phyloP scores from a whole-genome alignment of 1,140 invertebrate genomes.

The Tetramorium parvispinum region DNA sequence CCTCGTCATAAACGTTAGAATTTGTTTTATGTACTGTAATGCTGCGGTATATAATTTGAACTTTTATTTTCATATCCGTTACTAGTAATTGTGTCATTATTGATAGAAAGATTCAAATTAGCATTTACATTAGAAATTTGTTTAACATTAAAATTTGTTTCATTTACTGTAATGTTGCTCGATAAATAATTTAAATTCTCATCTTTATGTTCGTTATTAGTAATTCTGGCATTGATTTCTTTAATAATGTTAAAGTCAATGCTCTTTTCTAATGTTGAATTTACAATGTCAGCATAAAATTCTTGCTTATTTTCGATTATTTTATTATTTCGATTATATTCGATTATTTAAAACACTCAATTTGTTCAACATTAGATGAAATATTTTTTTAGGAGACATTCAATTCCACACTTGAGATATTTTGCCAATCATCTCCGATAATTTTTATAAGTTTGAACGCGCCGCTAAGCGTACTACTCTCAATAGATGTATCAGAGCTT shows the following conservation, averaged over 20 bases:
- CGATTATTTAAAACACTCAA: neutral
- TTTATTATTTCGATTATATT: too few relatives aligned
- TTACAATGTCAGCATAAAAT: neutral
- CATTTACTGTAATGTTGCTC: neutral
- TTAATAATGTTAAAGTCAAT: neutral
- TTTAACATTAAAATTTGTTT: neutral
- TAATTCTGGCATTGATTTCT: neutral
- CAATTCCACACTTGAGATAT: neutral
- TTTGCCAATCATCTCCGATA: constrained; percentile 10
- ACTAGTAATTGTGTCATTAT: neutral
- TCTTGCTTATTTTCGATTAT: constrained; percentile 1
- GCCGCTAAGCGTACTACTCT: neutral
- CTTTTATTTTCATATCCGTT: neutral
- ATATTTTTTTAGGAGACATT: neutral
- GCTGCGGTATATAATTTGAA: neutral
- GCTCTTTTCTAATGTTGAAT: neutral
- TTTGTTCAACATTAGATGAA: neutral
- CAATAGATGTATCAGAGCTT: neutral
- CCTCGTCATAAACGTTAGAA: neutral
- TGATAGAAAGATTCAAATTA: neutral
- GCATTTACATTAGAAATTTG: neutral
- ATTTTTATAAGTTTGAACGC: neutral
- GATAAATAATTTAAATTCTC: neutral
- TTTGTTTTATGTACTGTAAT: neutral
- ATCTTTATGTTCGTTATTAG: neutral